phyloP scores from a whole-genome alignment of 2,797 vertebrate genomes.

The Coranthus polyacanthus region DNA sequence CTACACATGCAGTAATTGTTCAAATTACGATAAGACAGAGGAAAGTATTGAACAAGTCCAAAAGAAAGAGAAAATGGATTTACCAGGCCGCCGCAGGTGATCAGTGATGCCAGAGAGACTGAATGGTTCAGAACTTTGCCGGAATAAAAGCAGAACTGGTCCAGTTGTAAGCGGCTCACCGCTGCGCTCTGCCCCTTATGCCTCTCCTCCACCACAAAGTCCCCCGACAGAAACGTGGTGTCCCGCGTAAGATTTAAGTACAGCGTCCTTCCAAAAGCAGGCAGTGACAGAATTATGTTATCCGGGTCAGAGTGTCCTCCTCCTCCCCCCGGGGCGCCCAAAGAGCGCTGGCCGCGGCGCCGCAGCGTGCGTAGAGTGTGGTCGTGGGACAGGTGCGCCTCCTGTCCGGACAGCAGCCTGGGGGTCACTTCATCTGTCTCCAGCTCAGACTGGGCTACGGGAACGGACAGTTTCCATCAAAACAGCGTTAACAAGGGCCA shows the following conservation, averaged over 20 bases:
- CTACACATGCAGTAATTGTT: too few species aligned
- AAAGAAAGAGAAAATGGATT: slow-evolving; percentile 51
- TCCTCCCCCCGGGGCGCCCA: slow-evolving; percentile 11
- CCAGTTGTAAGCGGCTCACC: slow-evolving; percentile 49
- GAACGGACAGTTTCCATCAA: slow-evolving; percentile 27
- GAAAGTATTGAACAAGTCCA: slow-evolving; percentile 25
- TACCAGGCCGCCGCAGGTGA: slow-evolving; percentile 94
- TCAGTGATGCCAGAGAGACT: slow-evolving; percentile 89
- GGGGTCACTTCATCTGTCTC: slow-evolving; percentile 81
- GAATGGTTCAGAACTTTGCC: slow-evolving; percentile 90
- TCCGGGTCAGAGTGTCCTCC: slow-evolving; percentile 38
- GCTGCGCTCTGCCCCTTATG: slow-evolving; percentile 67
- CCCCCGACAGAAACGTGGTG: slow-evolving; percentile 85
- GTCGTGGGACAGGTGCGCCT: slow-evolving; percentile 74
- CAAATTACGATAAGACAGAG: too few species aligned
- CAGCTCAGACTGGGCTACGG: slow-evolving; percentile 67
- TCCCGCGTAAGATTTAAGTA: slow-evolving; percentile 88
- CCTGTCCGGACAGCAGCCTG: slow-evolving; percentile 66
- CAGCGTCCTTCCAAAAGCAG: slow-evolving; percentile 86
- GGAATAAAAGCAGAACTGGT: slow-evolving; percentile 90
- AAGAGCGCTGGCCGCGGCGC: slow-evolving; percentile 65
- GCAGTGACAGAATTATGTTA: slow-evolving; percentile 87
- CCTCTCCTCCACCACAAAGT: slow-evolving; percentile 87
- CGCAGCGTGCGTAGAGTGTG: slow-evolving; percentile 46
- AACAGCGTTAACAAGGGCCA: too few species aligned